Evolutionary conservation across 1,140 invertebrate species (phyloP), one percentile per base, ranked within the genome.

Genomic region (Augochlora pura): DNA sequence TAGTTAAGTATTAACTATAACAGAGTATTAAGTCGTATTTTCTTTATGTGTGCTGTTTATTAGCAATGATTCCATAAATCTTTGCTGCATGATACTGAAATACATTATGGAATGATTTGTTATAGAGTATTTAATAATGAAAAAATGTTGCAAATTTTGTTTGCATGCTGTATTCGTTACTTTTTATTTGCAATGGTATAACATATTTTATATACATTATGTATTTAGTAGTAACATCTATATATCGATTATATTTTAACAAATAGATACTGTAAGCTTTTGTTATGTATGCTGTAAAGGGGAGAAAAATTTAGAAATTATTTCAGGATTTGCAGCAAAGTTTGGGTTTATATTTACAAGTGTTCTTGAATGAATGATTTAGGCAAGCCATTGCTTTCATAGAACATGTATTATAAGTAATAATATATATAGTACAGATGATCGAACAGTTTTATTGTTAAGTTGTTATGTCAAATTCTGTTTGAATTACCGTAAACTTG

Each of bases 21-120:
- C 71, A 81, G 73, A 76, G 70, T 84, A 79, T 87, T 87, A 77
- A 80, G 82, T 79, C 32, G 46, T 49, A 71, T 66, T 82, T 67
- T 27, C 60, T 83, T 80, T 64, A 80, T 54, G 32, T 57, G 27
- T 72, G 39, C 63, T 81, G 46, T 82, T 63, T 62, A 32, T 76
- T 78, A 71, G 68, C 66, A 78, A 52, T 69, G 10, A 74, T 84
- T 84, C 69, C 38, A 80, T 77, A 72, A 77, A 85, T 38, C 80
- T 85, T 86, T 85, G 84, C 83, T 86, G 74, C 83, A 78, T 71
- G 74, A 86, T 85, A 78, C 75, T 84, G 68, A 77, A 73, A 82
- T 81, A 83, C 60, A 65, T 81, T 46, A 60, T 77, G 64, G 21
- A 77, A 68, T 69, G 57, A 52, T 77, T 64, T 77, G 65, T 76